Percentiles rank a stretch among this genome's conserved stretches.
phyloP scores from a whole-genome alignment of 2,797 vertebrate species.

The Kryptolebias ocellatus region DNA sequence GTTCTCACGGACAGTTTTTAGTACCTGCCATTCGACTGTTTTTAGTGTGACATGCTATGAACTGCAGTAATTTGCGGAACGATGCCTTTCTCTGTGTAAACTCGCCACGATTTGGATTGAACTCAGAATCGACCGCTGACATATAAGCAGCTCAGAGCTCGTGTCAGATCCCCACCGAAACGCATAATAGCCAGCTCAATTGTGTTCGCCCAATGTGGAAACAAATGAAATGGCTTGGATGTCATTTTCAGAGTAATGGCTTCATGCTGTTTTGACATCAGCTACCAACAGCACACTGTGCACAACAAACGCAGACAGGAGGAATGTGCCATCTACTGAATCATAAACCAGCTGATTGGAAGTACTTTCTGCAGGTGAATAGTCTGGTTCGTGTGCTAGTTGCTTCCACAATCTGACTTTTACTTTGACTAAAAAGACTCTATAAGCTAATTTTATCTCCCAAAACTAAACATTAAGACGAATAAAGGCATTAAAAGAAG shows the following conservation, averaged over 20 bases:
- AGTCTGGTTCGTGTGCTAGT: neutral
- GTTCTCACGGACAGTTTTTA: neutral
- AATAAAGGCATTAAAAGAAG: constrained; percentile 24
- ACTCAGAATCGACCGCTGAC: constrained; percentile 23
- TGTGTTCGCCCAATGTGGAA: constrained; percentile 5
- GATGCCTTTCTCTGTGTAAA: neutral
- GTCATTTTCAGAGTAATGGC: constrained; percentile 26
- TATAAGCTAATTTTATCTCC: constrained; percentile 4
- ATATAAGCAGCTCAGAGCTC: constrained; percentile 23
- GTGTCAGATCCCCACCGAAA: constrained; percentile 31
- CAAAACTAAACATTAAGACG: constrained; percentile 4
- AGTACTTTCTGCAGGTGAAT: neutral
- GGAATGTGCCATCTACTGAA: neutral
- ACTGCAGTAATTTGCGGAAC: constrained; percentile 13
- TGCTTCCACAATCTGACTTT: neutral
- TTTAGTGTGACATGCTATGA: neutral
- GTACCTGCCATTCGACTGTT: neutral
- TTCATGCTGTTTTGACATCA: constrained; percentile 29
- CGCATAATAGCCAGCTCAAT: constrained; percentile 36
- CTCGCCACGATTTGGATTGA: constrained; percentile 28
- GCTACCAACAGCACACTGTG: constrained; percentile 4
- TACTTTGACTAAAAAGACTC: constrained; percentile 3
- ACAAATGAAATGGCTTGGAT: constrained; percentile 11
- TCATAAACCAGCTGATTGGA: neutral
- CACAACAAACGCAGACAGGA: constrained; percentile 7